Conservation (phyloP, 2,888 invertebrate genomes). For the Microplitis deprimator region DNA sequence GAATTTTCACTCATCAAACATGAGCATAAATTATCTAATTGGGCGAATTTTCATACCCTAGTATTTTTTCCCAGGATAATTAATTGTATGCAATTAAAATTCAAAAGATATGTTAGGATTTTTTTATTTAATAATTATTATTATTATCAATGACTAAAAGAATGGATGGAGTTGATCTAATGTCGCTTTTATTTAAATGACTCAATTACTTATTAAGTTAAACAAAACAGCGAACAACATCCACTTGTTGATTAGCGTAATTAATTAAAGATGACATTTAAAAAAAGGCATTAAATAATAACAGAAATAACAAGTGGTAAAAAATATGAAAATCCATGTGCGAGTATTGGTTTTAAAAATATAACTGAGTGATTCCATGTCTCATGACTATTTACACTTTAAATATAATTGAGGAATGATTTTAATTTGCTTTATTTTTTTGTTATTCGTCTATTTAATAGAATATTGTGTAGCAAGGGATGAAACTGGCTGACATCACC, state of each 20-base stretch:
- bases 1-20: too few relatives aligned
- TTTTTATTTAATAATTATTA: neutral
- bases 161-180: neutral
- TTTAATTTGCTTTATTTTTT: neutral
- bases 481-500: too few relatives aligned
- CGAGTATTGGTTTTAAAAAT: neutral
- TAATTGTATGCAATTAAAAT: neutral
- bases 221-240: neutral
- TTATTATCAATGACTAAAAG: neutral
- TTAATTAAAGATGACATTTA: neutral
- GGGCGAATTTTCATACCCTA: too few relatives aligned
- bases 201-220: neutral
- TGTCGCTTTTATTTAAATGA: neutral
- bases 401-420: constrained; percentile 5
- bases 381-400: constrained; percentile 14
- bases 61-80: constrained; percentile 1
- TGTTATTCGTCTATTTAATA: neutral
- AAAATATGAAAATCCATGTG: neutral
- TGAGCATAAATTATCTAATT: too few relatives aligned
- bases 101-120: neutral
- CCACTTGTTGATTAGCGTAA: neutral
- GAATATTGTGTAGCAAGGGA: too few relatives aligned
- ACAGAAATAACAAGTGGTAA: neutral
- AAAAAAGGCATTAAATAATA: neutral
- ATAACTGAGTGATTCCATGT: constrained; percentile 1